phyloP scores from a whole-genome alignment of 2,888 invertebrate genomes.

The Boloria selene region DNA sequence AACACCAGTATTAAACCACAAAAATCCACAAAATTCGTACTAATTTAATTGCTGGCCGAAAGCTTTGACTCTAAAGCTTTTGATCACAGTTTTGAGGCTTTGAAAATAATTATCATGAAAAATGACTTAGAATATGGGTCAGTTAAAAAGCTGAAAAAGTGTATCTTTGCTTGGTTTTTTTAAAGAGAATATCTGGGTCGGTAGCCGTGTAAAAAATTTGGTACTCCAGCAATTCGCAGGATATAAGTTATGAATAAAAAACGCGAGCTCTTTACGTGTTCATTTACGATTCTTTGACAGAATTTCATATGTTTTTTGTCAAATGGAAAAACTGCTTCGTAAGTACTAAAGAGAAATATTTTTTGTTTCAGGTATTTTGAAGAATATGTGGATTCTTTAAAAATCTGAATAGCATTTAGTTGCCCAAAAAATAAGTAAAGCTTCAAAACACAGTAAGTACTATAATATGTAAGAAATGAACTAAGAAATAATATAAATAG shows the following conservation, averaged over 20 bases:
- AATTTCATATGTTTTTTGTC: slow-evolving; percentile 32
- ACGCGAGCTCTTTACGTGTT: slow-evolving; percentile 31
- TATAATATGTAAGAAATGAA: too few relatives aligned
- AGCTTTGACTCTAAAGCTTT: slow-evolving; percentile 12
- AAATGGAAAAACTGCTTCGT: slow-evolving; percentile 21
- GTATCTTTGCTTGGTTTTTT: slow-evolving; percentile 17
- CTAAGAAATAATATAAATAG: too few relatives aligned
- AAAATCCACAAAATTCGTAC: slow-evolving; percentile 18
- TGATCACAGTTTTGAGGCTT: slow-evolving; percentile 5
- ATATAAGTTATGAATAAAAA: slow-evolving; percentile 34
- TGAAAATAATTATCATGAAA: slow-evolving; percentile 37
- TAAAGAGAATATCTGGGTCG: slow-evolving; percentile 37
- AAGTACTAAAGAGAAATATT: slow-evolving; percentile 21
- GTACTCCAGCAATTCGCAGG: slow-evolving; percentile 32
- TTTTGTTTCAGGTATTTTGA: slow-evolving; percentile 32
- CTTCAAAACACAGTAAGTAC: too few relatives aligned
- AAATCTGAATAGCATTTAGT: too few relatives aligned
- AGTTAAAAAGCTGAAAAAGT: slow-evolving; percentile 25
- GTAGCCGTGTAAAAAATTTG: slow-evolving; percentile 33
- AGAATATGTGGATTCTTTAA: background rate
- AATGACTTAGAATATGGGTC: slow-evolving; percentile 41
- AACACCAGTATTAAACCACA: background rate
- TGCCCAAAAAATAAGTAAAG: too few relatives aligned
- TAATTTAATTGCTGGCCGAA: slow-evolving; percentile 24
- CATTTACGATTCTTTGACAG: slow-evolving; percentile 38